Evolutionary conservation across 1,140 invertebrate species (phyloP).

Genomic region (Mactra quadrangularis): DNA sequence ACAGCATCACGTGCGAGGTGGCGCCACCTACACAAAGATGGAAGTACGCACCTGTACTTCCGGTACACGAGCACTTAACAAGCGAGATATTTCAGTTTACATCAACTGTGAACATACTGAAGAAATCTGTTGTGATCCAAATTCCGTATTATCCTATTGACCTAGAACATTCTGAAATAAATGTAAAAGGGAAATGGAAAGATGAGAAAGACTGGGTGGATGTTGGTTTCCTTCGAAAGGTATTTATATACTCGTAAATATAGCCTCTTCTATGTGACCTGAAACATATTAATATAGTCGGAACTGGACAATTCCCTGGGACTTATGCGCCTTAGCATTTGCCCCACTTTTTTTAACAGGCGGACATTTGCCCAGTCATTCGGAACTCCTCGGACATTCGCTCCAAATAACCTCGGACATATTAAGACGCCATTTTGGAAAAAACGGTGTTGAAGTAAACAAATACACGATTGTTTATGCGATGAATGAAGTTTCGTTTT

Average conservation of each 20-base stretch:
- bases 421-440: too few species aligned
- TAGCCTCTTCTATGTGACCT: too few species aligned
- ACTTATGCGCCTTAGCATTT: too few species aligned
- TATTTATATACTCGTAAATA: conserved; percentile 31
- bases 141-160: conserved; percentile 74
- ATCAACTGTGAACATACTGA: conserved; percentile 67
- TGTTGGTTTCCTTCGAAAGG: conserved; percentile 75
- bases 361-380: too few species aligned
- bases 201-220: conserved; percentile 76
- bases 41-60: conserved; percentile 67
- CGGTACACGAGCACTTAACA: conserved; percentile 70
- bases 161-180: conserved; percentile 71
- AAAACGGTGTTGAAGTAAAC: too few species aligned
- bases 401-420: too few species aligned
- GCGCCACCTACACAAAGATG: conserved; percentile 74
- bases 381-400: too few species aligned
- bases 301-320: too few species aligned
- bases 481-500: too few species aligned
- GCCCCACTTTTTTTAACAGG: too few species aligned
- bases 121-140: conserved; percentile 70
- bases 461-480: too few species aligned
- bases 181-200: conserved; percentile 76
- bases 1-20: conserved; percentile 73
- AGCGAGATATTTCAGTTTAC: conserved; percentile 74
- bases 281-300: too few species aligned